Percentiles rank a stretch among this genome's conserved stretches.
These are phyloP conservation scores for Saimiri boliviensis DNA, from an alignment of 2,113 vertebrate species.

Conservation along the genomic window DNA sequence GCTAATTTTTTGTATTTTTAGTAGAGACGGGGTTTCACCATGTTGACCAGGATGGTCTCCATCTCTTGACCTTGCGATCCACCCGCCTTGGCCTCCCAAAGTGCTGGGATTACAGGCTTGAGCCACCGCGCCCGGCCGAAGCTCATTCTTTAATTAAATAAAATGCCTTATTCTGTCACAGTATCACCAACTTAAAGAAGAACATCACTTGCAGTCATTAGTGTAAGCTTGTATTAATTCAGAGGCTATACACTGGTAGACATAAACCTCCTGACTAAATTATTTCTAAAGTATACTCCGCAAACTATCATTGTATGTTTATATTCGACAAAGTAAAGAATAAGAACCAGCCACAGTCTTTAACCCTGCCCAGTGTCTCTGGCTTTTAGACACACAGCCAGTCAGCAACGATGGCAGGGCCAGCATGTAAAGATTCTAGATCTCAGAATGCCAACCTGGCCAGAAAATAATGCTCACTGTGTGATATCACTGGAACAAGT, in stretches of 20 bases:
- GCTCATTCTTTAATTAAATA: constrained; percentile 49
- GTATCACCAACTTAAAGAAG: constrained; percentile 1
- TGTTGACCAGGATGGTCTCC: too few species aligned
- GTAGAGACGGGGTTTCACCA: too few species aligned
- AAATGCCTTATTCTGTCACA: constrained; percentile 26
- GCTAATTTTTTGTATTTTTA: too few species aligned
- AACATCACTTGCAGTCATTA: neutral
- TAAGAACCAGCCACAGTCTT: neutral
- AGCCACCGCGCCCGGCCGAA: too few species aligned
- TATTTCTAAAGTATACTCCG: neutral
- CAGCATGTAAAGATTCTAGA: neutral
- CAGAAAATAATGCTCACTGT: neutral
- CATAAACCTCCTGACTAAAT: neutral
- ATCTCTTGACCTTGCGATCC: too few species aligned
- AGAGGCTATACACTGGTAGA: neutral
- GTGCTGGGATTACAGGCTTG: too few species aligned
- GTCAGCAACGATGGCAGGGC: neutral
- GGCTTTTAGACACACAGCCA: neutral
- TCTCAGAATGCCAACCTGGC: neutral
- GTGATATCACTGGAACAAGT: neutral
- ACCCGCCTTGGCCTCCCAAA: too few species aligned
- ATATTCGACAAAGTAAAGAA: neutral
- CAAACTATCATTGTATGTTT: neutral
- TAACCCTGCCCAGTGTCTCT: neutral
- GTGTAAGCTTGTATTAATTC: neutral